Conservation (phyloP, 2,888 invertebrate genomes). For the Magallana nippona region DNA sequence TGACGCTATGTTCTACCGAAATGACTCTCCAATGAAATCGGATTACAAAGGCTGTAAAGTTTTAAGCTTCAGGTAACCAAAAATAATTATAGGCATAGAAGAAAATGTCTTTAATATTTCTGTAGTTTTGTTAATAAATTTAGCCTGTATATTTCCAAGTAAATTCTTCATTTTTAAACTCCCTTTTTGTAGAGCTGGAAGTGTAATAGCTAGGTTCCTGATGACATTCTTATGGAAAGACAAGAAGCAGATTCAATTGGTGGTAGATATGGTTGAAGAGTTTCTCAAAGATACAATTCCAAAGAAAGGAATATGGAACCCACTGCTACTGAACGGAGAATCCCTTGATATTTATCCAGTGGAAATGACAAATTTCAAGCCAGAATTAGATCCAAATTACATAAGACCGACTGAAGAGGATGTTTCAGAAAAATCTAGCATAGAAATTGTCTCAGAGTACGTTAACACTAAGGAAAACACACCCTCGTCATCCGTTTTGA, state of each 20-base stretch:
- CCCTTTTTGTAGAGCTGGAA: slow-evolving; percentile 54
- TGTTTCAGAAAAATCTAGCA: background rate
- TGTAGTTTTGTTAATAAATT: too few species aligned
- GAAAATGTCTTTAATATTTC: too few species aligned
- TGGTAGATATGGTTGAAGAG: background rate
- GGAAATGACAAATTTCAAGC: background rate
- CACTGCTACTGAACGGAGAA: slow-evolving; percentile 11
- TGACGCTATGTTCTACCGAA: slow-evolving; percentile 50
- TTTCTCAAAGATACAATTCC: slow-evolving; percentile 25
- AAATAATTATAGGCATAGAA: too few species aligned
- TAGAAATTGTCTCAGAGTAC: background rate
- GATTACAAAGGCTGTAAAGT: slow-evolving; percentile 55
- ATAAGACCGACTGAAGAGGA: background rate
- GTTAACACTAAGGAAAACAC: too few species aligned
- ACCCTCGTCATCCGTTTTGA: too few species aligned
- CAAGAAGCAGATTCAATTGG: too few species aligned
- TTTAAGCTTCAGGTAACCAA: slow-evolving; percentile 52
- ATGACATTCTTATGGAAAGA: slow-evolving; percentile 35
- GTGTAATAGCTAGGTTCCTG: slow-evolving; percentile 50
- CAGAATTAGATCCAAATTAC: background rate
- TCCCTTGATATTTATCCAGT: background rate
- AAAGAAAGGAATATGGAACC: slow-evolving; percentile 24
- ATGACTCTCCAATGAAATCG: slow-evolving; percentile 52
- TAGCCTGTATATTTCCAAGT: too few species aligned
- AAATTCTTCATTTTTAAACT: background rate